phyloP scores from a whole-genome alignment of 2,888 invertebrate species.

The Pterostichus niger region DNA sequence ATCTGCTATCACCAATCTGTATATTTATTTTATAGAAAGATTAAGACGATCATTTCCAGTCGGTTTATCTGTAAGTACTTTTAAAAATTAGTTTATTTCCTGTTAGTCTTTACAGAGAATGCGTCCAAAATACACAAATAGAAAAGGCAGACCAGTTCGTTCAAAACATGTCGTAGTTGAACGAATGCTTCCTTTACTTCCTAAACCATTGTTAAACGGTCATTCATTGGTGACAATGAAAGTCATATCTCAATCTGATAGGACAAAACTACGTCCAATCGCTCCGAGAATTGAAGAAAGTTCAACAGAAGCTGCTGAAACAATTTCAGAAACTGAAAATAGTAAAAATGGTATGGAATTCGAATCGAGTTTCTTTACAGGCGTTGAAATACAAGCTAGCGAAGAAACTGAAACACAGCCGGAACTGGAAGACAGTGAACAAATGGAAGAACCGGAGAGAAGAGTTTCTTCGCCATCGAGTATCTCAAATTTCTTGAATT shows the following conservation, averaged over 20 bases:
- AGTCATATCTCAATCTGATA: constrained; percentile 73
- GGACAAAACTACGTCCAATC: constrained; percentile 67
- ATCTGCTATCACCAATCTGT: too few species aligned
- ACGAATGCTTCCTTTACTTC: constrained; percentile 85
- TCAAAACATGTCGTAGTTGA: constrained; percentile 86
- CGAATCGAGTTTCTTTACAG: constrained; percentile 48
- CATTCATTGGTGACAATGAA: constrained; percentile 77
- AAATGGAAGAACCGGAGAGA: constrained; percentile 69
- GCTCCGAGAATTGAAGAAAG: constrained; percentile 67
- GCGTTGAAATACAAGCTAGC: constrained; percentile 8
- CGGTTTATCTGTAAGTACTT: too few species aligned
- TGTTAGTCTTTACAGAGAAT: constrained; percentile 74
- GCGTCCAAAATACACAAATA: constrained; percentile 75
- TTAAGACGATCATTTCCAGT: too few species aligned
- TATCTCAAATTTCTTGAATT: constrained; percentile 72
- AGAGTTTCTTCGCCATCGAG: constrained; percentile 72
- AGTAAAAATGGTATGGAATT: constrained; percentile 21
- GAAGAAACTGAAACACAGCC: constrained; percentile 48
- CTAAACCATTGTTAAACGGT: constrained; percentile 78
- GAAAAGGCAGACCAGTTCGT: constrained; percentile 76
- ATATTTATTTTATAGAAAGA: too few species aligned
- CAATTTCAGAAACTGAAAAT: constrained; percentile 26
- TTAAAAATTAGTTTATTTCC: constrained; percentile 6
- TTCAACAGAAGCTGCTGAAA: constrained; percentile 10
- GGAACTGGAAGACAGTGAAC: constrained; percentile 16